A percentile compares a stretch with the other conserved stretches of the same genome.
Evolutionary conservation across 2,888 invertebrate genomes (phyloP).

Genomic region (Clivina fossor): DNA sequence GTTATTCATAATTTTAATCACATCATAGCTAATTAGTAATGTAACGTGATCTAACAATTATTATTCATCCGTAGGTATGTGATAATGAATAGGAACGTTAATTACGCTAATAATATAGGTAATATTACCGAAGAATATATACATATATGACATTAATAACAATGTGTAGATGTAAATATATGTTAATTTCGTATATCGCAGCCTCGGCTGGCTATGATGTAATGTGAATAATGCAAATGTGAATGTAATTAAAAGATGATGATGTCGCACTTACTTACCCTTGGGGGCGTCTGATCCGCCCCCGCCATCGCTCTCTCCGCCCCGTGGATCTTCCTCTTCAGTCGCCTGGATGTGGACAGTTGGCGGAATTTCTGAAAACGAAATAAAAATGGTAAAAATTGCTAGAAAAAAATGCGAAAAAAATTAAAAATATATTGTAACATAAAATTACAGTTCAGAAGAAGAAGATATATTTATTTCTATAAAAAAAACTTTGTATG

Average conservation of each 20-base stretch:
- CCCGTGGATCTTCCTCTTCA: slow-evolving; percentile 62
- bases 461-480: too few species aligned
- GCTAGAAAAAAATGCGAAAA: background rate
- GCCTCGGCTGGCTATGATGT: too few species aligned
- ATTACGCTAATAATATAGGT: too few species aligned
- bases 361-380: slow-evolving; percentile 71
- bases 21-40: background rate
- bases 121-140: too few species aligned
- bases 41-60: background rate
- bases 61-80: slow-evolving; percentile 7
- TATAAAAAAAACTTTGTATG: too few species aligned
- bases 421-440: background rate
- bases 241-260: slow-evolving; percentile 30
- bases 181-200: too few species aligned
- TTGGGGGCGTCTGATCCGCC: slow-evolving; percentile 66
- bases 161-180: slow-evolving; percentile 13
- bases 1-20: too few species aligned
- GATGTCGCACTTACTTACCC: slow-evolving; percentile 75
- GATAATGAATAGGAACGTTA: too few species aligned
- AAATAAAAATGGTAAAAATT: background rate
- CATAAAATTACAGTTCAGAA: background rate
- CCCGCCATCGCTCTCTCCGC: slow-evolving; percentile 55
- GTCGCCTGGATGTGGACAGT: slow-evolving; percentile 68
- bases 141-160: too few species aligned
- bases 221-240: too few species aligned